These are phyloP conservation scores for Diarsia rubi DNA, from an alignment of 2,888 invertebrate genomes.

Conservation along the genomic window DNA sequence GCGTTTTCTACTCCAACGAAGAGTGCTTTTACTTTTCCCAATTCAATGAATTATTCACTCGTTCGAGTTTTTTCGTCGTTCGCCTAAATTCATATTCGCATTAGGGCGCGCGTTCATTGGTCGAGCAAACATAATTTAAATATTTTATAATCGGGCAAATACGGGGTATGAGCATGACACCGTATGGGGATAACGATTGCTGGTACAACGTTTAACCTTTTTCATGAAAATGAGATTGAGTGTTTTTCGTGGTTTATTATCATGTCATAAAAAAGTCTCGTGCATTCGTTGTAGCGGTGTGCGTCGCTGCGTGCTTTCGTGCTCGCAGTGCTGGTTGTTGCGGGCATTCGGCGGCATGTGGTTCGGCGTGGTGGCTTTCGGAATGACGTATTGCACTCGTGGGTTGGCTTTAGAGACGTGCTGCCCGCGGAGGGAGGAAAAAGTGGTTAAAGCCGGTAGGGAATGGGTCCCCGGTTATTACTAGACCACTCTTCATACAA, in stretches of 20 bases:
- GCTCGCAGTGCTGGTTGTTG: too few relatives aligned
- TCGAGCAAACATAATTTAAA: constrained; percentile 51
- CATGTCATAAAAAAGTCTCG: constrained; percentile 33
- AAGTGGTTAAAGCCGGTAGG: too few relatives aligned
- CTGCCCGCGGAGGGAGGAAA: too few relatives aligned
- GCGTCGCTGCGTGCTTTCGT: too few relatives aligned
- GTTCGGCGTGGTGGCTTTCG: too few relatives aligned
- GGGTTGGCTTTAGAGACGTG: too few relatives aligned
- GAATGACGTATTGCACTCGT: too few relatives aligned
- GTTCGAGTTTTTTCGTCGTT: constrained; percentile 71
- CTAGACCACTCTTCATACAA: too few relatives aligned
- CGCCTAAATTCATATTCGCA: constrained; percentile 73
- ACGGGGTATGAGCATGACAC: constrained; percentile 26
- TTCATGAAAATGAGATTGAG: constrained; percentile 35
- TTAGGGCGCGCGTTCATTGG: constrained; percentile 51
- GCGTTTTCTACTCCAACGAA: constrained; percentile 71
- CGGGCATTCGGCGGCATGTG: too few relatives aligned
- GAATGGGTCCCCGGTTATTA: too few relatives aligned
- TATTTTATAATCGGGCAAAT: constrained; percentile 51
- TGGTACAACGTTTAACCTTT: constrained; percentile 31
- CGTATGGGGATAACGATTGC: constrained; percentile 22
- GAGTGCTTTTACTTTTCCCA: constrained; percentile 83
- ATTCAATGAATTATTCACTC: constrained; percentile 83
- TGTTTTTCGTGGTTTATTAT: constrained; percentile 30
- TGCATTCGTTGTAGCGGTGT: too few relatives aligned